Evolutionary conservation across 2,888 invertebrate genomes (phyloP), one percentile per base, ranked within the genome.

Genomic region (Drosophila pseudotakahashii): DNA sequence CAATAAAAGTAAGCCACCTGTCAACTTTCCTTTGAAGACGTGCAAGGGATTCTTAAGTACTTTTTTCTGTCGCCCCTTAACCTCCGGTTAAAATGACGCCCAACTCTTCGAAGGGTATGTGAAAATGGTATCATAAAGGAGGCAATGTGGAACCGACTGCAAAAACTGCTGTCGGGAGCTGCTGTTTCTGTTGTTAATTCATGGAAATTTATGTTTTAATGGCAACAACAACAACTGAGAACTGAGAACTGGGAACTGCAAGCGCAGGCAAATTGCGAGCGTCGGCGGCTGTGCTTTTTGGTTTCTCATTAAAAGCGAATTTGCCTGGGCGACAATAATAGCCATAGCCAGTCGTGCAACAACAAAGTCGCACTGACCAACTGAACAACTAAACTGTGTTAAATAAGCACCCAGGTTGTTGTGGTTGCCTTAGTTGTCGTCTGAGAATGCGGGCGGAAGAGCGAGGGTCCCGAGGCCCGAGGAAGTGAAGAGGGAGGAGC

Each of bases 371-470:
- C 60, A 57, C 32, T 54, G 58, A 45, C 58, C 45, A 58, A 50
- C 36, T 19, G 39, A 19, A 48, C 59, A 61, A 63, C 64, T 57
- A 64, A 61, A 66, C 44, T 58, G 44, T 58, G 42, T 32, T 61
- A 58, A 45, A 39, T 39, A 60, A 60, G 6, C 61, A 59, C 30
- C 45, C 54, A 45, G 52, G 26, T n/a, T 54, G 42, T 34, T 37
- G 30, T 14, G 30, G 30, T 30, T 39, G 37, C 14, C 11, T 39
- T 39, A 19, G 37, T 58, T 37, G 61, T 75, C 62, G 79, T 79
- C 82, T 79, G 77, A 77, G 77, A 81, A 81, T 79, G 82, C 82
- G 70, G 54, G 61, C 39, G 54, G 50, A 57, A 36, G 55, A 48
- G 11, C 7, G 32, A 19, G 32, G 47, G 11, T 14, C 1, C 2